Conservation (phyloP, 1,140 invertebrate species). For the Ditylenchus dipsaci region DNA sequence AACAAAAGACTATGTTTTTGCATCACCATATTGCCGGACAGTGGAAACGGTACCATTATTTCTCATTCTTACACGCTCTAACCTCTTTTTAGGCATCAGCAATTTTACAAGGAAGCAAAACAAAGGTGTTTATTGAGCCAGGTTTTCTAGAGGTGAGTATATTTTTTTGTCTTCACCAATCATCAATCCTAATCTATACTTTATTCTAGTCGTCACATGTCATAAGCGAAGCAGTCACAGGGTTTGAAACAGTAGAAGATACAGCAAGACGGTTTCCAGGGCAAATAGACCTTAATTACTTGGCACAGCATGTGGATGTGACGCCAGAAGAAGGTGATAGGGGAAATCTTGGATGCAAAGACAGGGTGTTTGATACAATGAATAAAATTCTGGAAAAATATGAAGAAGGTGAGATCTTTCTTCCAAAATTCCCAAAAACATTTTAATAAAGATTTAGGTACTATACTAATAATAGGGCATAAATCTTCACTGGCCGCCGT, state of each 20-base stretch:
- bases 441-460: not conserved
- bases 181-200: too few species aligned
- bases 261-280: not conserved
- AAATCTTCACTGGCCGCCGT: not conserved
- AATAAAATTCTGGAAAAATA: not conserved
- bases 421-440: too few species aligned
- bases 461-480: not conserved
- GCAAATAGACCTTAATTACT: not conserved
- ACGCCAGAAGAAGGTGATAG: not conserved
- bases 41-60: conserved; percentile 9
- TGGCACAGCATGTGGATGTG: not conserved
- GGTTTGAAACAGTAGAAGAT: not conserved
- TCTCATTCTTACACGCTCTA: too few species aligned
- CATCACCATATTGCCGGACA: conserved; percentile 11
- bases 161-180: too few species aligned
- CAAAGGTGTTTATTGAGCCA: conserved; percentile 9
- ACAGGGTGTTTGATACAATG: not conserved
- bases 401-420: not conserved
- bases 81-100: not conserved
- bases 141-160: conserved; percentile 11
- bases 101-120: conserved; percentile 8
- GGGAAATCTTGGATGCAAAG: not conserved
- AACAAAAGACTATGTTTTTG: conserved; percentile 5
- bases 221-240: too few species aligned
- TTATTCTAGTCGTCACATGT: too few species aligned